Evolutionary conservation across 1,140 invertebrate species (phyloP).

Genomic region (Trachelipus rathkii): DNA sequence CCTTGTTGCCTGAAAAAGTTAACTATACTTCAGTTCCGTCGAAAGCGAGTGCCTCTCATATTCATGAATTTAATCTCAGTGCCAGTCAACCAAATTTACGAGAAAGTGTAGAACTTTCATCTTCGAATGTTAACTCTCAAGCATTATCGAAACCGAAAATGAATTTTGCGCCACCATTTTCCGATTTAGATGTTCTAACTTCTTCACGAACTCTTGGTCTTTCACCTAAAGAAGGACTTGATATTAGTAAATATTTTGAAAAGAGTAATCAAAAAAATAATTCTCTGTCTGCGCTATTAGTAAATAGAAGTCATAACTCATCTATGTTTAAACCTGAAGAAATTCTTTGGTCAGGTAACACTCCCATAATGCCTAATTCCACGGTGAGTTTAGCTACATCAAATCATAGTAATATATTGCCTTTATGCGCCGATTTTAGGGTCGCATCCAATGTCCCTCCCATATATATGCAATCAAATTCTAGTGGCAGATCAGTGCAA

Average conservation of each 20-base stretch:
- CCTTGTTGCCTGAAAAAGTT: slow-evolving; percentile 49
- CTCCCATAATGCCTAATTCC: no score
- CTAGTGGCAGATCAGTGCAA: background rate
- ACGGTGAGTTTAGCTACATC: no score
- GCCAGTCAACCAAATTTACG: slow-evolving; percentile 1
- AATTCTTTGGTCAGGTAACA: no score
- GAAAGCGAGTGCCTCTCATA: slow-evolving; percentile 47
- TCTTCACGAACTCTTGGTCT: slow-evolving; percentile 36
- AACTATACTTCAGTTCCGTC: slow-evolving; percentile 52
- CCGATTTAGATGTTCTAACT: slow-evolving; percentile 34
- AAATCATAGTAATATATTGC: no score
- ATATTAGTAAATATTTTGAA: slow-evolving; percentile 37
- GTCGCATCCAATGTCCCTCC: no score
- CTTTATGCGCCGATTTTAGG: no score
- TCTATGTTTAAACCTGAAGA: no score
- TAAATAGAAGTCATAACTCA: no score
- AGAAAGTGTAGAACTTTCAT: background rate
- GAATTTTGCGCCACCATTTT: slow-evolving; percentile 22
- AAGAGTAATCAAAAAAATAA: slow-evolving; percentile 21
- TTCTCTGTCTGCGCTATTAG: no score
- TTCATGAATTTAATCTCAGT: slow-evolving; percentile 31
- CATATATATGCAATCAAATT: no score
- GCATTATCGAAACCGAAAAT: background rate
- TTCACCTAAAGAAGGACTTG: slow-evolving; percentile 27
- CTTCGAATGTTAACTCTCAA: slow-evolving; percentile 18